These are phyloP conservation scores for Pitangus sulphuratus DNA, from an alignment of 2,797 vertebrate species.

Conservation along the genomic window DNA sequence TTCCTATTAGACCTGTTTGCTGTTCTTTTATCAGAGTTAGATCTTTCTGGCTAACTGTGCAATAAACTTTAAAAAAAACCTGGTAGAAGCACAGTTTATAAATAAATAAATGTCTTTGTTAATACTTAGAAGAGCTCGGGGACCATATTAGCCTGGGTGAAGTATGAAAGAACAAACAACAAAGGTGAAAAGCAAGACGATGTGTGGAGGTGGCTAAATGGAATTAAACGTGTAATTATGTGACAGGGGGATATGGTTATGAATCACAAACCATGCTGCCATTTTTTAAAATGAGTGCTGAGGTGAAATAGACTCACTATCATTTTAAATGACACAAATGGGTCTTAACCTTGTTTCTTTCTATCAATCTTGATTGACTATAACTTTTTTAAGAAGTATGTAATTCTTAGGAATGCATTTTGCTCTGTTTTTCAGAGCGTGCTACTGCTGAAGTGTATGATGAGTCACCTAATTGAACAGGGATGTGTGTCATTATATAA, in stretches of 20 bases:
- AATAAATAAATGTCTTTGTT: not conserved
- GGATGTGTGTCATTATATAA: slow-evolving; percentile 68
- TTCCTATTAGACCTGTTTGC: not conserved
- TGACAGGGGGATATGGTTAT: slow-evolving; percentile 25
- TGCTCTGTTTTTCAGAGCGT: slow-evolving; percentile 35
- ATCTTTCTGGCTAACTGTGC: not conserved
- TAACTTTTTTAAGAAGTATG: slow-evolving; percentile 38
- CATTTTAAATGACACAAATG: slow-evolving; percentile 28
- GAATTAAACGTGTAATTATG: slow-evolving; percentile 46
- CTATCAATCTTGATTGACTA: slow-evolving; percentile 29
- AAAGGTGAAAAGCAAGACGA: slow-evolving; percentile 35
- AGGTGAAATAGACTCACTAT: slow-evolving; percentile 29
- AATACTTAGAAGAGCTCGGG: slow-evolving; percentile 1
- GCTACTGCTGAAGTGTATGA: slow-evolving; percentile 23
- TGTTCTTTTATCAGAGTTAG: not conserved
- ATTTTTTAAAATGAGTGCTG: slow-evolving; percentile 20
- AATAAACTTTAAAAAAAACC: not conserved
- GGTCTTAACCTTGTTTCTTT: slow-evolving; percentile 50
- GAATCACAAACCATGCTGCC: slow-evolving; percentile 53
- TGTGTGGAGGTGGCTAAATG: slow-evolving; percentile 44
- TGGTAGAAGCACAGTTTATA: not conserved
- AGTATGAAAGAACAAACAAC: slow-evolving; percentile 26
- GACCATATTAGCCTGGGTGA: not conserved
- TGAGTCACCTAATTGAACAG: slow-evolving; percentile 73
- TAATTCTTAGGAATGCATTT: slow-evolving; percentile 57